These are phyloP conservation scores for Aphyosemion australe DNA, from an alignment of 2,113 vertebrate species.

Conservation along the genomic window DNA sequence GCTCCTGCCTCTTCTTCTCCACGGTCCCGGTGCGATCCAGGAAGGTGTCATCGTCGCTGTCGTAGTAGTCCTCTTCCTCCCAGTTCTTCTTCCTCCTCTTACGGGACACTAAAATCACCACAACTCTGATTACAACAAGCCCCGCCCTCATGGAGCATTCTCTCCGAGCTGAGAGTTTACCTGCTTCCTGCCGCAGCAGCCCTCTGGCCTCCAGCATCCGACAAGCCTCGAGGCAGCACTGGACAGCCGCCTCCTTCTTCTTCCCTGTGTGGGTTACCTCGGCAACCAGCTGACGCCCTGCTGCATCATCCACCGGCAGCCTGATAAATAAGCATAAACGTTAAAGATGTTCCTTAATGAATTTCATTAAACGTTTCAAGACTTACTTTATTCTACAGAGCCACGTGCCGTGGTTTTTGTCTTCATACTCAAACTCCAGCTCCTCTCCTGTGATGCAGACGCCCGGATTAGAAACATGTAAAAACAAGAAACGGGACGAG, in stretches of 20 bases:
- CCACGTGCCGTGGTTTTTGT: slow-evolving; percentile 91
- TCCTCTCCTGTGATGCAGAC: slow-evolving; percentile 85
- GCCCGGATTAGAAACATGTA: background rate
- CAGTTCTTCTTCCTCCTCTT: slow-evolving; percentile 97
- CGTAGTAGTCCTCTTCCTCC: slow-evolving; percentile 97
- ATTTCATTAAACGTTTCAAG: background rate
- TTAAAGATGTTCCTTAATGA: background rate
- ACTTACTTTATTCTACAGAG: slow-evolving; percentile 93
- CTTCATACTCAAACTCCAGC: slow-evolving; percentile 95
- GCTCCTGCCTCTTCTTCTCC: slow-evolving; percentile 91
- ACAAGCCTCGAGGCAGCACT: slow-evolving; percentile 93
- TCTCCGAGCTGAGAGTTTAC: slow-evolving; percentile 62
- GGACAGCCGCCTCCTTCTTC: slow-evolving; percentile 92
- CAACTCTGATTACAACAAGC: accelerated
- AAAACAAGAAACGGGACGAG: too few relatives aligned
- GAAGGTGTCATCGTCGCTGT: slow-evolving; percentile 97
- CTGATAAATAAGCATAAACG: slow-evolving; percentile 58
- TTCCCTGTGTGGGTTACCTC: slow-evolving; percentile 91
- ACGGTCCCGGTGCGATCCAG: slow-evolving; percentile 93
- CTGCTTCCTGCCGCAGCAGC: slow-evolving; percentile 94
- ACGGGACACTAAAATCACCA: slow-evolving; percentile 84
- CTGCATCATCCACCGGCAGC: slow-evolving; percentile 91
- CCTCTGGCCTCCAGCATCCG: slow-evolving; percentile 93
- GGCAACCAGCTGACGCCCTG: slow-evolving; percentile 91
- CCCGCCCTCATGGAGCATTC: background rate